A percentile compares a stretch with the other conserved stretches of the same genome.
Evolutionary conservation across 2,888 invertebrate genomes (phyloP).

Genomic region (Troglohyphantes excavatus): DNA sequence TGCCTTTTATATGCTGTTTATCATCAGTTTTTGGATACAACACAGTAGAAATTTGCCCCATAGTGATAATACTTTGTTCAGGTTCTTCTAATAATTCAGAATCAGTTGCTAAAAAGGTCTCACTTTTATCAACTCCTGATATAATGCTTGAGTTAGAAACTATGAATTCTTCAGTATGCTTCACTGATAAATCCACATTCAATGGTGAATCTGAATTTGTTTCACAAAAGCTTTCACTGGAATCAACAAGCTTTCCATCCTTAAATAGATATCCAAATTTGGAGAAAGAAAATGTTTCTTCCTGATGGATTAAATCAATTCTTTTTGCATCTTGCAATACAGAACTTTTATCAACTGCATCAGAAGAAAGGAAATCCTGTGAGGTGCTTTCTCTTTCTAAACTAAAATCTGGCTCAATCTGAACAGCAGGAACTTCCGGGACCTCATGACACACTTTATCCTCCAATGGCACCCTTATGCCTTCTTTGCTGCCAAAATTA

Average conservation of each 20-base stretch:
- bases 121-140: not conserved
- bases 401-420: slow-evolving; percentile 6
- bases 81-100: not conserved
- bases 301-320: not conserved
- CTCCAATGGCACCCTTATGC: slow-evolving; percentile 11
- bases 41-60: not conserved
- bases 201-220: not conserved
- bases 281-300: not conserved
- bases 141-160: not conserved
- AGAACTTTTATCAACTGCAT: slow-evolving; percentile 8
- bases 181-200: not conserved
- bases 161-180: not conserved
- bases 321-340: not conserved
- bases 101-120: not conserved
- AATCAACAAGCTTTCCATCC: not conserved
- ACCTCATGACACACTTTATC: slow-evolving; percentile 13
- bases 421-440: not conserved
- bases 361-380: not conserved
- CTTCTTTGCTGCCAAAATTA: slow-evolving; percentile 49
- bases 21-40: not conserved
- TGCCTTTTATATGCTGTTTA: not conserved
- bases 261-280: slow-evolving; percentile 1
- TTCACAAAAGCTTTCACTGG: not conserved
- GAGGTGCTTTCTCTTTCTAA: not conserved
- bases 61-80: not conserved